Conservation (phyloP, 2,797 vertebrate genomes). For the Numenius phaeopus region DNA sequence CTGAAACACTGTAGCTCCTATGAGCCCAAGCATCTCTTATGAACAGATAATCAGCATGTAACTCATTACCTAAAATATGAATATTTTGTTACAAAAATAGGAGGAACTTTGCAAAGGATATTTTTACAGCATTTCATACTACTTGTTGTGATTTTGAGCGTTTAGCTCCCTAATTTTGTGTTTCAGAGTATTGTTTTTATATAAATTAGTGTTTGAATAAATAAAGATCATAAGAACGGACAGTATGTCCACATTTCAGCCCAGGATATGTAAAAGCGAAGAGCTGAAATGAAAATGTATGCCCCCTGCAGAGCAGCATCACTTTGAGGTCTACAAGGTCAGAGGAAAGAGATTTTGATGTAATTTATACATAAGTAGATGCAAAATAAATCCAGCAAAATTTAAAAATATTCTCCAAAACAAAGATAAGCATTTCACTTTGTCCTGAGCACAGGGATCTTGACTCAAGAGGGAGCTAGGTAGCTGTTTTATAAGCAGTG, state of each 20-base stretch:
- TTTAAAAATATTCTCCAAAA: neutral
- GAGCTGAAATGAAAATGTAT: neutral
- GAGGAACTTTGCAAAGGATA: neutral
- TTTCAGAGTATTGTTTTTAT: neutral
- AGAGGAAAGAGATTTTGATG: neutral
- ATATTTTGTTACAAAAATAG: neutral
- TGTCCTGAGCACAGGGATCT: neutral
- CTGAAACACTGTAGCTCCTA: neutral
- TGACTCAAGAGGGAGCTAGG: conserved; percentile 73
- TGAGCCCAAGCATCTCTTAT: neutral
- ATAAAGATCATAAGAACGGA: neutral
- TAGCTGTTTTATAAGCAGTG: conserved; percentile 24
- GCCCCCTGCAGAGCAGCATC: neutral
- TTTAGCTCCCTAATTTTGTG: rapidly evolving
- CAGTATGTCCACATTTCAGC: neutral
- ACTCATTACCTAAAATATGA: neutral
- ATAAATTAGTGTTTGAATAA: neutral
- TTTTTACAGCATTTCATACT: neutral
- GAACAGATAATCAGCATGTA: neutral
- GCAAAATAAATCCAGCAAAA: neutral
- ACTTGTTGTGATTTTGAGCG: neutral
- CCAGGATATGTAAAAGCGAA: neutral
- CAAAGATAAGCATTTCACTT: neutral
- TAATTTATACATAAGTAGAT: neutral
- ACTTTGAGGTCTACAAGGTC: neutral